These are phyloP conservation scores for Watsonalla binaria DNA, from an alignment of 2,888 invertebrate genomes.

Conservation along the genomic window DNA sequence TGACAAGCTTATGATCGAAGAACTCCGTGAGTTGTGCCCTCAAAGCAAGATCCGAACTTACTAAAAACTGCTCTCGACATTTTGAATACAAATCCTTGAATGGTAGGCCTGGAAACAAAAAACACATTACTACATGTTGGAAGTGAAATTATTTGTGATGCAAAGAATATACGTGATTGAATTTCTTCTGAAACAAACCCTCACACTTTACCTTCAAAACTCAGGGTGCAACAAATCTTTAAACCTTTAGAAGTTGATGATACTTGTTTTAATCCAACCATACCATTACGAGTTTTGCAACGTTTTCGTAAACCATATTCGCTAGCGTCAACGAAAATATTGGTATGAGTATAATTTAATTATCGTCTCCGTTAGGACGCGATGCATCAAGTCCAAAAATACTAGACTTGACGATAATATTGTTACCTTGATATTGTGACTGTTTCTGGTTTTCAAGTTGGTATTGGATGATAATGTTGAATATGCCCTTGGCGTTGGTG, in stretches of 20 bases:
- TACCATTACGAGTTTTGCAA: no score
- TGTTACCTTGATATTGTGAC: conserved; percentile 85
- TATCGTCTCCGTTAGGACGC: no score
- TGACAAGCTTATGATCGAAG: conserved; percentile 94
- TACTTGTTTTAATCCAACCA: no score
- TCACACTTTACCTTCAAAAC: no score
- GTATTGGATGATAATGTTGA: conserved; percentile 87
- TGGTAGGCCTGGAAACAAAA: conserved; percentile 82
- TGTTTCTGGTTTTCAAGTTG: conserved; percentile 87
- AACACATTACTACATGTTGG: background rate
- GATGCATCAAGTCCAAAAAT: background rate
- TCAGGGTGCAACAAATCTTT: no score
- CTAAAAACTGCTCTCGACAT: conserved; percentile 93
- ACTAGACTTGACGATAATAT: conserved; percentile 1
- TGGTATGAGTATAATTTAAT: no score
- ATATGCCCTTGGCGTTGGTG: conserved; percentile 91
- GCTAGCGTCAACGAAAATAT: no score
- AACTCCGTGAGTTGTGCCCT: conserved; percentile 96
- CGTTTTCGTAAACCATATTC: no score
- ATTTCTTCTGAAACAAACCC: no score
- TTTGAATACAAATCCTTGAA: conserved; percentile 92
- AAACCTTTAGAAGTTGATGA: no score
- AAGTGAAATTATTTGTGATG: no score
- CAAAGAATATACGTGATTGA: no score
- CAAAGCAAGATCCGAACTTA: conserved; percentile 94